Evolutionary conservation across 2,888 invertebrate genomes (phyloP), one percentile per base, ranked within the genome.

Genomic region (Trichogramma dendrolimi): DNA sequence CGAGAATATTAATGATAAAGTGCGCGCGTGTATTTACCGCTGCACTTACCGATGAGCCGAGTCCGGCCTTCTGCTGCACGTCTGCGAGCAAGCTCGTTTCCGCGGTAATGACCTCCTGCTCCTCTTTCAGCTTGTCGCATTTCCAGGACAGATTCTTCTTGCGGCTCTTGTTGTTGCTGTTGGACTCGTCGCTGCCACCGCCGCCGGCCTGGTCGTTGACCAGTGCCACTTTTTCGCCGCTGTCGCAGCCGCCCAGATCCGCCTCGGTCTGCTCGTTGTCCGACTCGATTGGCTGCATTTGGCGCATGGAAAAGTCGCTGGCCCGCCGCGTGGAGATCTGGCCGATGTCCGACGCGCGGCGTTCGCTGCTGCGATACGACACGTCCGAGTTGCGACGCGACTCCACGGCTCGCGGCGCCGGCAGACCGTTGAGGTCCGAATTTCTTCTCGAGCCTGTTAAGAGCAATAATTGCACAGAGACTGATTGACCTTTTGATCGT

Each of bases 81-180:
- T 77, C 76, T 4, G 76, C 71, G 59, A 79, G 72, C 40, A 81
- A 70, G 47, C 75, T 79, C 38, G 79, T 77, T 62, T 79, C 80
- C 4, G 79, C 80, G 4, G 79, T 79, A 6, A 77, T 78, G 47
- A 79, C 78, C 63, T 80, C 80, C 2, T 68, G 63, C 73, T 72
- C 72, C 54, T 72, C 73, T 42, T 71, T 73, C 41, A 67, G 71
- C 46, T 71, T 73, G 14, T 76, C 75, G 42, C 68, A 73, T 58
- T 79, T 79, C 81, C 81, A 81, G 1, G 80, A 78, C 27, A 81
- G 67, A 56, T 78, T 81, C 62, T 81, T 81, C 67, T 80, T 81
- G 4, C 75, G 70, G 10, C 55, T 48, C 60, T 72, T 74, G n/a
- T 8, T 11, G 4, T 64, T 55, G 47, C 73, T 71, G n/a, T 73